Conservation (phyloP, 1,140 invertebrate species). For the Formica exsecta region DNA sequence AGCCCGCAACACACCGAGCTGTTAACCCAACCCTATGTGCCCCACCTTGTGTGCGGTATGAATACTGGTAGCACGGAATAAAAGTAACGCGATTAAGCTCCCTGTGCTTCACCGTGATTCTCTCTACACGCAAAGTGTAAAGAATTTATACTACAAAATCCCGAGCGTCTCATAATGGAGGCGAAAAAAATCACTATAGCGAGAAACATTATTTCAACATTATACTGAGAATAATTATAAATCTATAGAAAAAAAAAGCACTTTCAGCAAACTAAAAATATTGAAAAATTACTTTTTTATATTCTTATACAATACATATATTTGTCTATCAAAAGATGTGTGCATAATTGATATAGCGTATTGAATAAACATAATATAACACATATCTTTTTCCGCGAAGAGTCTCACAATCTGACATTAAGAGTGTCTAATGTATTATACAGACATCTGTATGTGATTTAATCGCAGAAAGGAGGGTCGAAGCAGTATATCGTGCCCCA, state of each 20-base stretch:
- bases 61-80: background rate
- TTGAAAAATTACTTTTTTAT: background rate
- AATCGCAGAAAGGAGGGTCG: background rate
- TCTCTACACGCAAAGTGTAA: background rate
- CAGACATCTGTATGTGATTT: background rate
- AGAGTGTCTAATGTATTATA: background rate
- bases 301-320: background rate
- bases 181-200: background rate
- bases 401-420: background rate
- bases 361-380: background rate
- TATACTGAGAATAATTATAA: background rate
- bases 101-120: slow-evolving; percentile 38
- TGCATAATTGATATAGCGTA: no score
- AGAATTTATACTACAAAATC: slow-evolving; percentile 26
- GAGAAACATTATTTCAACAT: background rate
- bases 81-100: slow-evolving; percentile 33
- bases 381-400: background rate
- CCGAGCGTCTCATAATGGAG: background rate
- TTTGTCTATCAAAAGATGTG: no score
- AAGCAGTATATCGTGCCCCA: background rate
- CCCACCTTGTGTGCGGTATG: background rate
- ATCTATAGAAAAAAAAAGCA: background rate
- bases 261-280: background rate
- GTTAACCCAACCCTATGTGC: slow-evolving; percentile 11
- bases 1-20: background rate